phyloP scores from a whole-genome alignment of 1,140 invertebrate species.

The Diachasmimorpha longicaudata region DNA sequence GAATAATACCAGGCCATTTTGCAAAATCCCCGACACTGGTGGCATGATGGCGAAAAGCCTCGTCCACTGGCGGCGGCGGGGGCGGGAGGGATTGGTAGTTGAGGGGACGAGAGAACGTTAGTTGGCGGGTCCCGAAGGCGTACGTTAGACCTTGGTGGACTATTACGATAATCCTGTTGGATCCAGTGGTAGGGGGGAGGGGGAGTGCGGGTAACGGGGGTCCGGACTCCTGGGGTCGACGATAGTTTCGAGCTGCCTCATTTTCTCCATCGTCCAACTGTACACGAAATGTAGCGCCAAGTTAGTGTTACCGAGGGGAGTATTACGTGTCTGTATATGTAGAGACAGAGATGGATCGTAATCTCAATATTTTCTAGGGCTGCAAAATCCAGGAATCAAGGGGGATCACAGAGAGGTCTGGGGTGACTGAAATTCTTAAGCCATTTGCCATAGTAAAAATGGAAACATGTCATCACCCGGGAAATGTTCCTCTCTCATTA shows the following conservation, averaged over 20 bases:
- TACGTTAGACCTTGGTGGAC: conserved; percentile 39
- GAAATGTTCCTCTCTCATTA: background rate
- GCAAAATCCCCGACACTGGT: background rate
- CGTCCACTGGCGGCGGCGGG: background rate
- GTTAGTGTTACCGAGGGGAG: background rate
- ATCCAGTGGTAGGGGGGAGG: conserved; percentile 32
- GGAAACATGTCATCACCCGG: no score
- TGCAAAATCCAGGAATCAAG: background rate
- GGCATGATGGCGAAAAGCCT: background rate
- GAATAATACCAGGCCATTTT: background rate
- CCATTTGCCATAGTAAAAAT: background rate
- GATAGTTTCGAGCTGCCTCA: conserved; percentile 3
- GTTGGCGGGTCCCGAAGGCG: conserved; percentile 31
- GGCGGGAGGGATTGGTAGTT: background rate
- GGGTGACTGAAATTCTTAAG: background rate
- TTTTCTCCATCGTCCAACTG: background rate
- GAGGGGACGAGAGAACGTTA: conserved; percentile 10
- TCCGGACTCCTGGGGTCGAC: conserved; percentile 21
- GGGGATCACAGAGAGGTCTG: background rate
- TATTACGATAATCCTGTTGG: conserved; percentile 52
- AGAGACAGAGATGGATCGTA: conserved; percentile 17
- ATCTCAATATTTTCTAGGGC: conserved; percentile 22
- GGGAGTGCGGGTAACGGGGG: conserved; percentile 13
- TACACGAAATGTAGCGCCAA: background rate
- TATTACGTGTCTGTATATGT: background rate